Evolutionary conservation across 2,888 invertebrate genomes (phyloP).

Genomic region (Holacanthella duospinosa): DNA sequence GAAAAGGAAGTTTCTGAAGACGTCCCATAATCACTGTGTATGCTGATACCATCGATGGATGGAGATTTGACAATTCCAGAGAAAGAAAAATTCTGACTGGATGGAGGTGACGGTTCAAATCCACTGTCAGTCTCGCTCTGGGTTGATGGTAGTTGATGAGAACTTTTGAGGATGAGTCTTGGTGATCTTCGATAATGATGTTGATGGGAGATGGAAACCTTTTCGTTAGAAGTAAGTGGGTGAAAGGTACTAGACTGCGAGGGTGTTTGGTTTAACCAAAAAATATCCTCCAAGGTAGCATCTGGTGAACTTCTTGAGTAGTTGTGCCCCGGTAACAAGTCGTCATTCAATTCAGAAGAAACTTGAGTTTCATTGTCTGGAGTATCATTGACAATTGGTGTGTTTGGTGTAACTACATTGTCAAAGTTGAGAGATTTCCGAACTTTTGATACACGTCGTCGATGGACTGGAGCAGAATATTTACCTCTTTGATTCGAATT

Average conservation of each 20-base stretch:
- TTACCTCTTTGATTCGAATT: background rate
- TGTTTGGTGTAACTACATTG: background rate
- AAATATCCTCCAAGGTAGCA: background rate
- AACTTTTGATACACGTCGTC: background rate
- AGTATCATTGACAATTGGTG: background rate
- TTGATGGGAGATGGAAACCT: background rate
- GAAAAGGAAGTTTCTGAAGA: conserved; percentile 5
- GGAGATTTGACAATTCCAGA: background rate
- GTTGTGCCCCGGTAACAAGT: too few species aligned
- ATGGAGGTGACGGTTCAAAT: background rate
- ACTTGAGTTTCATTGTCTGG: background rate
- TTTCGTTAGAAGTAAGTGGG: background rate
- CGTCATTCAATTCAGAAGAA: background rate
- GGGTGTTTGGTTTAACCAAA: background rate
- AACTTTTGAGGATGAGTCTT: background rate
- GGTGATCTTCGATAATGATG: background rate
- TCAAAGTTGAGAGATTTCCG: conserved; percentile 5
- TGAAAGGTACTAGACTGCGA: background rate
- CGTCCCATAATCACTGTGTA: conserved; percentile 8
- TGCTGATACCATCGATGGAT: background rate
- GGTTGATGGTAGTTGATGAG: background rate
- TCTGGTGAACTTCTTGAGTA: background rate
- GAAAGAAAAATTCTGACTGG: background rate
- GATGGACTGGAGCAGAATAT: background rate
- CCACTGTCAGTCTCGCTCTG: background rate